These are phyloP conservation scores for Lomographa bimaculata DNA, from an alignment of 2,888 invertebrate species.

Conservation along the genomic window DNA sequence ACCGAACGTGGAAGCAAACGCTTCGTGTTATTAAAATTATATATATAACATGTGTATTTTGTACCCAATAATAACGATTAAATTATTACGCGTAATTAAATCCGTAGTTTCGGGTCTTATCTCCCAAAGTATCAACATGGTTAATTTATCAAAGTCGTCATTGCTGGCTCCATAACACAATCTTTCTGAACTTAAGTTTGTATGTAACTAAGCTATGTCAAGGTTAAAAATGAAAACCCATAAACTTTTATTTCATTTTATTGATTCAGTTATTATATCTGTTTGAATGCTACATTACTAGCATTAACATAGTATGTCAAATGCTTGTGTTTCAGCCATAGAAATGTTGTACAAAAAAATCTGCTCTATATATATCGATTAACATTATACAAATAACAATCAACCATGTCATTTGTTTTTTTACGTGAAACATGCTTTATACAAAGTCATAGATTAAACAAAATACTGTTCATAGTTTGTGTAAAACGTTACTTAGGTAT, in stretches of 20 bases:
- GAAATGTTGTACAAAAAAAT: conserved; percentile 75
- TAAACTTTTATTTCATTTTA: conserved; percentile 67
- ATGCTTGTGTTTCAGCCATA: conserved; percentile 70
- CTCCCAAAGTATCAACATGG: too few relatives aligned
- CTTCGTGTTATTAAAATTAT: too few relatives aligned
- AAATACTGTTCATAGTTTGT: conserved; percentile 30
- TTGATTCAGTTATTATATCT: conserved; percentile 80
- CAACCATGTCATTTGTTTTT: conserved; percentile 31
- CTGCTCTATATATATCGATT: conserved; percentile 56
- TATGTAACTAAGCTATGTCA: too few relatives aligned
- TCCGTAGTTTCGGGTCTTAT: too few relatives aligned
- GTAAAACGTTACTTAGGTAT: conserved; percentile 31
- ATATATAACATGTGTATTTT: too few relatives aligned
- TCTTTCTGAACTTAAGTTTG: too few relatives aligned
- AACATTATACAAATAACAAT: conserved; percentile 57
- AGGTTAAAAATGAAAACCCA: conserved; percentile 48
- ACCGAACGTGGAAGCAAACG: too few relatives aligned
- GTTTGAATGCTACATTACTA: conserved; percentile 70
- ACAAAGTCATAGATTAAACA: conserved; percentile 31
- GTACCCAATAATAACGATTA: too few relatives aligned
- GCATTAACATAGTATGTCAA: conserved; percentile 74
- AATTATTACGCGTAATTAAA: too few relatives aligned
- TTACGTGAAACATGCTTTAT: conserved; percentile 23
- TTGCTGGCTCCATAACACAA: too few relatives aligned
- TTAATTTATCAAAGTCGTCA: too few relatives aligned